These are phyloP conservation scores for Orthonychiurus folsomi DNA, from an alignment of 2,888 invertebrate species.

Conservation along the genomic window DNA sequence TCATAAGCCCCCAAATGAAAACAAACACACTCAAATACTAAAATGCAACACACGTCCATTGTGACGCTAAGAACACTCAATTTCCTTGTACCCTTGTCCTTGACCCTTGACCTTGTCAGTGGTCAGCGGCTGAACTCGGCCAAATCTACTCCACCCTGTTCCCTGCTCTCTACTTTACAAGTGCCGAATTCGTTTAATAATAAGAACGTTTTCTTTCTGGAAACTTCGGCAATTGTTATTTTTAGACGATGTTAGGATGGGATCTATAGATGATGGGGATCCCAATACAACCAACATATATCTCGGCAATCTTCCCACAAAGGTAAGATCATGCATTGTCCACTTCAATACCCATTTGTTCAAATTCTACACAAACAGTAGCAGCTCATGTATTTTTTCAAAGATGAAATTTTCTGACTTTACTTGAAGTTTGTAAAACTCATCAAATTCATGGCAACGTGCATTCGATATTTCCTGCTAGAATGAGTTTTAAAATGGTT, in stretches of 20 bases:
- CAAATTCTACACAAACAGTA: not conserved
- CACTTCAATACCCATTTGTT: no score
- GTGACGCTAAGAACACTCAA: no score
- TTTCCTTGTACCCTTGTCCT: not conserved
- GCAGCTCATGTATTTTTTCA: not conserved
- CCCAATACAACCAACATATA: conserved; percentile 97
- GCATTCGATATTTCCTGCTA: no score
- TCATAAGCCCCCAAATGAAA: conserved; percentile 3
- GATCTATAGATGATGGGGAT: conserved; percentile 90
- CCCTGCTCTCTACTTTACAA: no score
- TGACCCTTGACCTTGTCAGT: not conserved
- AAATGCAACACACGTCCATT: not conserved
- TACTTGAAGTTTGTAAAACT: not conserved
- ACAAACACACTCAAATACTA: not conserved
- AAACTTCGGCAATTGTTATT: conserved; percentile 18
- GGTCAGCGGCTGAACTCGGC: not conserved
- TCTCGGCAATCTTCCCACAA: conserved; percentile 92
- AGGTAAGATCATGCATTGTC: conserved; percentile 52
- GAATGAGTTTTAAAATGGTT: no score
- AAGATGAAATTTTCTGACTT: conserved; percentile 3
- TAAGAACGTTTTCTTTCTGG: conserved; percentile 31
- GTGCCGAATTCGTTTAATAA: conserved; percentile 2
- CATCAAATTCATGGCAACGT: no score
- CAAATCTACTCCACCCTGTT: no score
- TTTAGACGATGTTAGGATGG: conserved; percentile 50